Base-by-base conservation (phyloP, 2,888 invertebrate species). In the Dendrolimus pini region DNA sequence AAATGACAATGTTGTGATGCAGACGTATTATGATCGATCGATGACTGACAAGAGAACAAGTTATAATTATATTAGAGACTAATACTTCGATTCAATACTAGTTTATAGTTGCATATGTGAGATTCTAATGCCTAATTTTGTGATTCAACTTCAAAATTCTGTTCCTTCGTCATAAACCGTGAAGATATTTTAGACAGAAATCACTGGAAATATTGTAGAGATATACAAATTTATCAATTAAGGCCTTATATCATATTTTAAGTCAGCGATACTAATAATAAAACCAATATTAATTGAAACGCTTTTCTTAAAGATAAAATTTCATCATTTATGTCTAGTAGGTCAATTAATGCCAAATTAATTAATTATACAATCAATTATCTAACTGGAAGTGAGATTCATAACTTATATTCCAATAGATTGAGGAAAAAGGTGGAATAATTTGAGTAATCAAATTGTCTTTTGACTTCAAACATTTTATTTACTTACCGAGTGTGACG, bases 331-430 rank as follows among this genome's bases (percentile, higher is more conserved):
- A 30, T 30, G 30, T 30, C 6, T 30, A 30, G 30, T 30, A 30
- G 6, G 6, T 30, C 30, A 30, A 30, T 30, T 30, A 30, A 30
- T 30, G 30, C 6, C 30, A 30, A 30, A 30, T n/a, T 53, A 54
- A 9, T 42, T 12, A 41, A 41, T 52, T 53, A 30, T 14, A 41
- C 13, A 41, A 57, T 54, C 41, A 12, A 41, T 47, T 56, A 13
- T 7, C 52, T 41, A 41, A 71, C 69, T 72, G 67, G 69, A 70
- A 69, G 63, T 70, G 76, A 75, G 73, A 80, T 79, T 78, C 73
- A 69, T 71, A 67, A 65, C 62, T 71, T 65, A 64, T 64, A 65
- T 63, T 69, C 66, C 65, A 69, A 68, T 30, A 3, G 30, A 30
- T 30, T 30, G 30, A 30, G 0, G 30, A 3, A 30, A 30, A 30